phyloP scores from a whole-genome alignment of 2,113 vertebrate genomes.

The Onychostruthus taczanowskii region DNA sequence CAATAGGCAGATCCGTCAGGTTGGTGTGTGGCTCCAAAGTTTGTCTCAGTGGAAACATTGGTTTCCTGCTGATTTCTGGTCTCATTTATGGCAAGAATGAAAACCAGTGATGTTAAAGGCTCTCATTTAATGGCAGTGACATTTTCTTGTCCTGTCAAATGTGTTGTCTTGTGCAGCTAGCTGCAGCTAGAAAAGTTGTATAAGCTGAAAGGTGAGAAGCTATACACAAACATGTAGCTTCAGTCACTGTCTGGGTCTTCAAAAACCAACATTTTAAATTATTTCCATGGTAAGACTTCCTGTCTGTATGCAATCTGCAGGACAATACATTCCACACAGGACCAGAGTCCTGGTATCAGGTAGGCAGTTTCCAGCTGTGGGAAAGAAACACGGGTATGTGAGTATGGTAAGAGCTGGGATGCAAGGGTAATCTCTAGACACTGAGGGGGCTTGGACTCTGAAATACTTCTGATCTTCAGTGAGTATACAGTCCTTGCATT shows the following conservation, averaged over 20 bases:
- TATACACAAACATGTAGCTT: background rate
- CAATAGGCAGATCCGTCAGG: background rate
- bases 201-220: background rate
- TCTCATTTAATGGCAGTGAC: background rate
- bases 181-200: background rate
- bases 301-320: background rate
- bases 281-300: background rate
- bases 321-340: background rate
- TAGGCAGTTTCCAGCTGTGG: background rate
- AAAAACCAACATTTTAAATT: background rate
- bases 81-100: background rate
- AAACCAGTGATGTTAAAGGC: background rate
- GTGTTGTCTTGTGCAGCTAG: background rate
- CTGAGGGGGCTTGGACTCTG: rapidly evolving
- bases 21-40: background rate
- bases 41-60: background rate
- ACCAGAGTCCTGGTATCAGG: background rate
- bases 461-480: background rate
- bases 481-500: background rate
- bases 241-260: background rate
- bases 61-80: background rate
- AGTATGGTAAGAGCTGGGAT: background rate
- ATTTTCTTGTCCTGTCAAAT: background rate
- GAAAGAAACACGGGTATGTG: background rate
- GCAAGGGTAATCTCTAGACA: background rate